Conservation (phyloP, 2,888 invertebrate genomes). For the Zaprionus bogoriensis region DNA sequence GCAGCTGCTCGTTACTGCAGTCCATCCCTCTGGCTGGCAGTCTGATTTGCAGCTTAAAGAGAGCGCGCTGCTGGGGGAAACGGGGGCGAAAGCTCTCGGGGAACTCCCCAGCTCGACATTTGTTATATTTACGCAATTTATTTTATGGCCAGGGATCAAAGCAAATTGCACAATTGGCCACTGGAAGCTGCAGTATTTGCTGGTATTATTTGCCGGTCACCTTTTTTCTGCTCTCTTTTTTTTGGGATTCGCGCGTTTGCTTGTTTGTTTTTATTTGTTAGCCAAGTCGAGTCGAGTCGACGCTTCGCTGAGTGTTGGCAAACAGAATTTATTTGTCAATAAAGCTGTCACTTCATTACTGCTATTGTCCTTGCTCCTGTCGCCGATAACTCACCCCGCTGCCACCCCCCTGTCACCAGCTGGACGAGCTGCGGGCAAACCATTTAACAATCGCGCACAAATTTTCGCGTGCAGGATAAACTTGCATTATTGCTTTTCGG, state of each 20-base stretch:
- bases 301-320: constrained; percentile 62
- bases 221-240: constrained; percentile 1
- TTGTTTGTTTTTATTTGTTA: constrained; percentile 28
- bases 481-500: constrained; percentile 59
- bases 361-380: constrained; percentile 51
- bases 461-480: constrained; percentile 58
- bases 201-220: constrained; percentile 16
- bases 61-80: not conserved
- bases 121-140: constrained; percentile 68
- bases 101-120: constrained; percentile 21
- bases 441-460: constrained; percentile 63
- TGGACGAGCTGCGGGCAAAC: too few species aligned
- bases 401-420: not conserved
- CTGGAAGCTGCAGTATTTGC: constrained; percentile 3
- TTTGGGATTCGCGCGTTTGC: constrained; percentile 23
- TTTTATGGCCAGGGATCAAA: constrained; percentile 69
- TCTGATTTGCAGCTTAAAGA: constrained; percentile 64
- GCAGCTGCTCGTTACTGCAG: not conserved
- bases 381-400: constrained; percentile 57
- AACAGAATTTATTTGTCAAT: constrained; percentile 76
- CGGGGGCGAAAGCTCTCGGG: not conserved
- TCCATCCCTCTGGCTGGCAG: constrained; percentile 5
- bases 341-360: constrained; percentile 77
- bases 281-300: too few species aligned
- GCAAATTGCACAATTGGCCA: constrained; percentile 64